Percentiles rank a stretch among this genome's conserved stretches.
These are phyloP conservation scores for Scaptomyza caliginosa DNA, from an alignment of 2,888 invertebrate genomes.

Conservation along the genomic window DNA sequence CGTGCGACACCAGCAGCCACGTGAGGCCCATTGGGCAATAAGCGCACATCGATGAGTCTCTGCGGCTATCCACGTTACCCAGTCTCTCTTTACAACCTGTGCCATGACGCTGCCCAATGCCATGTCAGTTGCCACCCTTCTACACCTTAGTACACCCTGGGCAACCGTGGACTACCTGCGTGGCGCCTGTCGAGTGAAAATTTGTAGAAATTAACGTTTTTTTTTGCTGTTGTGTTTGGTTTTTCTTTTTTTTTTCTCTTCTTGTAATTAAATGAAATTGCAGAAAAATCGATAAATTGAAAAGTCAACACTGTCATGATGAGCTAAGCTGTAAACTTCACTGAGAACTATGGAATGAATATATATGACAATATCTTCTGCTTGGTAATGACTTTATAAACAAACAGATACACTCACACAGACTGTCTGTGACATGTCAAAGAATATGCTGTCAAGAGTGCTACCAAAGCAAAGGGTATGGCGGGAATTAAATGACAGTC, in stretches of 20 bases:
- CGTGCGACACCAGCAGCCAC: constrained; percentile 68
- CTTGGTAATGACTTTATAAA: constrained; percentile 72
- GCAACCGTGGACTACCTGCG: too few species aligned
- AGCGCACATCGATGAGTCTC: constrained; percentile 30
- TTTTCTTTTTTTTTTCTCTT: not conserved
- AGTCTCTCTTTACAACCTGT: not conserved
- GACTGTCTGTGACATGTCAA: constrained; percentile 33
- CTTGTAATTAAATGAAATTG: constrained; percentile 76
- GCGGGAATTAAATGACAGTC: not conserved
- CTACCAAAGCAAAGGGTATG: not conserved
- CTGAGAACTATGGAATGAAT: not conserved
- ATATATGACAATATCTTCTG: not conserved
- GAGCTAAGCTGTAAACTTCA: constrained; percentile 17
- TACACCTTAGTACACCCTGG: not conserved
- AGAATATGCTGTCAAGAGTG: constrained; percentile 58
- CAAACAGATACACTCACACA: constrained; percentile 40
- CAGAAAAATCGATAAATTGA: constrained; percentile 73
- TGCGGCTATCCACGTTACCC: not conserved
- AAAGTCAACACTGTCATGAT: constrained; percentile 42
- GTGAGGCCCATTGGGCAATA: constrained; percentile 51
- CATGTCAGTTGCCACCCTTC: constrained; percentile 9
- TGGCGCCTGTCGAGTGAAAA: constrained; percentile 73
- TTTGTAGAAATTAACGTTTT: constrained; percentile 81
- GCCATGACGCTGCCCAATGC: constrained; percentile 53
- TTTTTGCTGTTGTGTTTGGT: constrained; percentile 11